Evolutionary conservation across 2,797 vertebrate species (phyloP), one percentile per base, ranked within the genome.

Genomic region (Urophycis tenuis): DNA sequence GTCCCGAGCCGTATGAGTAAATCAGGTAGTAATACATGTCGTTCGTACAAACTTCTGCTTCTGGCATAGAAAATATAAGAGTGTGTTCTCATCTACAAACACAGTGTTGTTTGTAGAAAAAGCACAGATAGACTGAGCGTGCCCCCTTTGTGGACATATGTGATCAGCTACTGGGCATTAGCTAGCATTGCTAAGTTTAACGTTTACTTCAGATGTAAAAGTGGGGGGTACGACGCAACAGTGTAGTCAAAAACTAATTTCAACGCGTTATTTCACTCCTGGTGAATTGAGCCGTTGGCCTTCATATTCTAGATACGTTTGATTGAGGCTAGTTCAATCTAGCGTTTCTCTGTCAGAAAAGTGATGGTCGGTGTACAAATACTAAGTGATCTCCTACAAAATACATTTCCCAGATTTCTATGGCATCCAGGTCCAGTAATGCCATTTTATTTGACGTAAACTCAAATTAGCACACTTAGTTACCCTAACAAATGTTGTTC

Each of bases 1-100:
- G 86, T 88, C 84, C 79, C 72, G 80, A 84, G 81, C 80, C 84
- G 69, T 72, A 72, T 72, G 73, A 71, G 34, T 73, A 75, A 78
- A 75, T 17, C 81, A 91, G 90, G 86, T 91, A 90, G 81, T 76
- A 73, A 72, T 81, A 9, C 53, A 5, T 60, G 35, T 36, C 82
- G 33, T 79, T 79, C 0, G 30, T 76, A 75, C 78, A 34, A 25
- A 41, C 25, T 0, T 19, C 45, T 64, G 14, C 31, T 15, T 31
- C 69, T 9, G 12, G 10, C 19, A 17, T 6, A 71, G 30, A 0
- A 3, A 31, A 33, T 22, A 71, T 0, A 19, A 33, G 30, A 32
- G 69, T n/a, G 29, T 67, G n/a, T 25, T 29, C n/a, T 29, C 60
- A 2, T 67, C 29, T 29, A 67, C 60, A 29, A 10, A 67, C 10